Conservation (phyloP, 2,888 invertebrate genomes). For the Philhelius pedissequus region DNA sequence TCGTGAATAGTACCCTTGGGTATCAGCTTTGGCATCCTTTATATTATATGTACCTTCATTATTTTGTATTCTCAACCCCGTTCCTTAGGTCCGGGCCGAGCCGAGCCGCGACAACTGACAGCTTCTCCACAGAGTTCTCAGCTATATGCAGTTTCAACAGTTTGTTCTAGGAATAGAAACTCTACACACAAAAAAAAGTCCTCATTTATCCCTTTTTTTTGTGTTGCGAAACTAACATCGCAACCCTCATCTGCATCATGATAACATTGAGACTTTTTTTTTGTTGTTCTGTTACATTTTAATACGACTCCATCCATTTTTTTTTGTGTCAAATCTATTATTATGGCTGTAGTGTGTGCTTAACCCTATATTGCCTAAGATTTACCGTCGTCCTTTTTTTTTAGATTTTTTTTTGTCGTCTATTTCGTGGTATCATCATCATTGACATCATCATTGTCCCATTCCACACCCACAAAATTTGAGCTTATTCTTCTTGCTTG, state of each 20-base stretch:
- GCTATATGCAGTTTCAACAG: constrained; percentile 56
- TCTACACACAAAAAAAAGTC: constrained; percentile 13
- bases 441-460: constrained; percentile 65
- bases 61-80: constrained; percentile 34
- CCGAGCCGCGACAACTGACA: constrained; percentile 17
- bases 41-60: constrained; percentile 61
- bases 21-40: constrained; percentile 46
- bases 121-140: constrained; percentile 14
- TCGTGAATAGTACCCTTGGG: constrained; percentile 75
- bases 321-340: constrained; percentile 14
- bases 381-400: constrained; percentile 15
- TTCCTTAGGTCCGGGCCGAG: neutral
- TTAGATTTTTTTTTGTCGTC: neutral
- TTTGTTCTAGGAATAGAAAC: constrained; percentile 27
- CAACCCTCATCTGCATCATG: constrained; percentile 34
- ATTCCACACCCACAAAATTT: neutral
- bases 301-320: neutral
- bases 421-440: constrained; percentile 34
- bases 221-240: neutral
- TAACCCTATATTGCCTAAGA: constrained; percentile 44
- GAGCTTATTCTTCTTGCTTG: neutral
- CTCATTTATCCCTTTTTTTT: constrained; percentile 51
- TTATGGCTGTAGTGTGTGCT: constrained; percentile 43
- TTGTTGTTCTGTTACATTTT: constrained; percentile 1
- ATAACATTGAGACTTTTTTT: neutral